Evolutionary conservation across 2,113 vertebrate species (phyloP), one percentile per base, ranked within the genome.

Genomic region (Anseranas semipalmata): DNA sequence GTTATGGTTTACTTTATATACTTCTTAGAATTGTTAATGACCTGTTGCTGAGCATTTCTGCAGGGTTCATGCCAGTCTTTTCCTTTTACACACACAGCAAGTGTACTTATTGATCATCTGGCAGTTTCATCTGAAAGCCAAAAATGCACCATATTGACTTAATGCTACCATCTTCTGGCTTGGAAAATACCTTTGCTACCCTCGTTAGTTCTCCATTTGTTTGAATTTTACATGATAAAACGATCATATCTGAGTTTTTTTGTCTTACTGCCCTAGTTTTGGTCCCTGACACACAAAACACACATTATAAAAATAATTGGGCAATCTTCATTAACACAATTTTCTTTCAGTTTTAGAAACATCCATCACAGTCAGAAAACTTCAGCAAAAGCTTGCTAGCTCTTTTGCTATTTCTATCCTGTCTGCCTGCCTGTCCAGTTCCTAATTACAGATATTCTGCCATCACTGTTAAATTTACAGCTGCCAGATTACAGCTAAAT

Each of bases 31-130:
- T 94, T 96, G 87, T 94, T 97, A 96, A 96, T 85, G 81, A 97
- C 94, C 96, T 96, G 91, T 93, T 94, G 92, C 92, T 95, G 76
- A 96, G 48, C 82, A 94, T 95, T 96, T 93, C 68, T 91, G 62
- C 59, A 84, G 78, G 65, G 67, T 65, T 96, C 65, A 81, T 90
- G 50, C 70, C 76, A 89, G 41, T 87, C 90, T 96, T 96, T 87
- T 95, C 87, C 90, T 96, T 96, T 95, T 79, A 78, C 60, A 78
- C 58, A 55, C 56, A 96, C 50, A 96, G 90, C 48, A 92, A 87
- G 30, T 92, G 28, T 35, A 79, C 82, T 96, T 96, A 97, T 27
- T 95, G 86, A 72, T 98, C 85, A 96, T 89, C 67, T 85, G 43
- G 55, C 12, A 77, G 53, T 73, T 96, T 88, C 48, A 75, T 68